phyloP scores from a whole-genome alignment of 2,888 invertebrate genomes.

The Trisateles emortualis region DNA sequence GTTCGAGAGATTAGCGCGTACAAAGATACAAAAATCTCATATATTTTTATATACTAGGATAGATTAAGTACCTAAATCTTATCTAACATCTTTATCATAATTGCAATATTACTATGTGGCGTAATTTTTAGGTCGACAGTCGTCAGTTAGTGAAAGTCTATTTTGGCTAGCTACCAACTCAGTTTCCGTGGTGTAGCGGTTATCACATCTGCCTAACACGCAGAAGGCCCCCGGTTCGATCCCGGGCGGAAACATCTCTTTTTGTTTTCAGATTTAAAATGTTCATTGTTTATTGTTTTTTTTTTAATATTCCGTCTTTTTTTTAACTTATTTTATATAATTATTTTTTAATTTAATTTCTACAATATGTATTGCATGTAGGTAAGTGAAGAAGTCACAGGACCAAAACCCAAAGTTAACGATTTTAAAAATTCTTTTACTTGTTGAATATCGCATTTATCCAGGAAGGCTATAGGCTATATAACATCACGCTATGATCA shows the following conservation, averaged over 20 bases:
- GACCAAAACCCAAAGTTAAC: too few relatives aligned
- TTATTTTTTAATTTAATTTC: not conserved
- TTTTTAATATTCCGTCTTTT: not conserved
- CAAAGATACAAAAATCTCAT: too few relatives aligned
- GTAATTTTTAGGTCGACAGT: not conserved
- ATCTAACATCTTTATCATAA: too few relatives aligned
- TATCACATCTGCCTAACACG: constrained; percentile 97
- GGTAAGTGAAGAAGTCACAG: too few relatives aligned
- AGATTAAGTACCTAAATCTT: too few relatives aligned
- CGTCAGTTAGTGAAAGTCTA: not conserved
- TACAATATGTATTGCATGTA: too few relatives aligned
- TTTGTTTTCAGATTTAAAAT: constrained; percentile 27
- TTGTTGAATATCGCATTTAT: too few relatives aligned
- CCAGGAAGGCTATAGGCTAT: too few relatives aligned
- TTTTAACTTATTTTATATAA: not conserved
- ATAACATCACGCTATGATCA: too few relatives aligned
- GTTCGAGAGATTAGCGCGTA: too few relatives aligned
- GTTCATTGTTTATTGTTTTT: not conserved
- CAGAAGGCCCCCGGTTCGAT: constrained; percentile 96
- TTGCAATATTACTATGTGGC: not conserved
- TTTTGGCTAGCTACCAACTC: not conserved
- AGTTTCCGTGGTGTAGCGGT: constrained; percentile 96
- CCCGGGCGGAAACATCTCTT: constrained; percentile 92
- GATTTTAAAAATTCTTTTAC: too few relatives aligned
- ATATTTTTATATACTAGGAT: too few relatives aligned